Conservation (phyloP, 1,140 invertebrate genomes). For the Micrasema longulum region DNA sequence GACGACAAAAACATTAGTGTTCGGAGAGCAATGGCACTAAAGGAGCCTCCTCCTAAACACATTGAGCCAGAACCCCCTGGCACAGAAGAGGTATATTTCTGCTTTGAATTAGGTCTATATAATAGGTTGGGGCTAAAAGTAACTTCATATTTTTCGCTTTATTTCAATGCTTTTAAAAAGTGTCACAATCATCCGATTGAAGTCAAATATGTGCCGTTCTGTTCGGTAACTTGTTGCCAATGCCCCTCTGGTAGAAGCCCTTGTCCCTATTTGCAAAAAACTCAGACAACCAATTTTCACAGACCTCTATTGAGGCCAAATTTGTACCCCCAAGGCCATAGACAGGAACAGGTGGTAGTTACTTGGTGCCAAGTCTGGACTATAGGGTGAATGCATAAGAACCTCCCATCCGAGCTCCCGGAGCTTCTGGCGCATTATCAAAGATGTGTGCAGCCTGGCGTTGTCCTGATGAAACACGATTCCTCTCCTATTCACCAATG, state of each 20-base stretch:
- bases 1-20: slow-evolving; percentile 69
- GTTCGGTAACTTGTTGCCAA: no score
- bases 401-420: slow-evolving; percentile 10
- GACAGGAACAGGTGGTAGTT: no score
- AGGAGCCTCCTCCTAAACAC: slow-evolving; percentile 64
- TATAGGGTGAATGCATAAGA: slow-evolving; percentile 20
- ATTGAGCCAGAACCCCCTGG: slow-evolving; percentile 66
- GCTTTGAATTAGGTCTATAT: no score
- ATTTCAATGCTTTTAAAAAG: no score
- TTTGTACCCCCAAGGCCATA: no score
- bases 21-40: slow-evolving; percentile 70
- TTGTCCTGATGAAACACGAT: slow-evolving; percentile 25
- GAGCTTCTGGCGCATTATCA: slow-evolving; percentile 20
- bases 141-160: no score
- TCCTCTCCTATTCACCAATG: slow-evolving; percentile 21
- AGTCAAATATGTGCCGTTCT: no score
- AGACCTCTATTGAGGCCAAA: neutral
- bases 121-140: no score
- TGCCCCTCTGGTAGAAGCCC: neutral
- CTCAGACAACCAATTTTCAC: neutral
- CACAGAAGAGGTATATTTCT: slow-evolving; percentile 57
- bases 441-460: slow-evolving; percentile 21
- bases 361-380: no score
- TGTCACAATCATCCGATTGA: no score
- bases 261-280: slow-evolving; percentile 1